Base-by-base conservation (phyloP, 2,797 vertebrate genomes). In the Enteromius anoplus region DNA sequence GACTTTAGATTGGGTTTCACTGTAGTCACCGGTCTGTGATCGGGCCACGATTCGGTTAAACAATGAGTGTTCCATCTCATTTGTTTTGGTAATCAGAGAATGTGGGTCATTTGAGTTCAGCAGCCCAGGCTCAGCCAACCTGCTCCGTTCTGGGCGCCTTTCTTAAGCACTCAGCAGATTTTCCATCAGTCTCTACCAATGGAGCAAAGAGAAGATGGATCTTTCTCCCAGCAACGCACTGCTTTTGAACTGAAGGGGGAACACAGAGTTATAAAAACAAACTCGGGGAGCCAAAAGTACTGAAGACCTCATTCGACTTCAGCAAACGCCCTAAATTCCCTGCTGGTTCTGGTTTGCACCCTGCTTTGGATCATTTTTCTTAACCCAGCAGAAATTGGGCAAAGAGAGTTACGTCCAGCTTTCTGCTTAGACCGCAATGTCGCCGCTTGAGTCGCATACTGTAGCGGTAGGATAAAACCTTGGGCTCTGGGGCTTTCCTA, bases 31-130 rank as follows among this genome's bases (percentile, higher is more conserved):
- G 75, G 55, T 60, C 76, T 85, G 77, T 51, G 88, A 88, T 92
- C 89, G 79, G 72, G 87, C 85, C 82, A 85, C 77, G 79, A 90
- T 87, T 85, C 82, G 26, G 89, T 87, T 87, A 84, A 86, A 90
- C 90, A 89, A 90, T 90, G 91, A 92, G 87, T 85, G 86, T 92
- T 90, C 91, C 88, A 91, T 91, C 91, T 89, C 80, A 89, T 93
- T 92, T 89, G 88, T 95, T 93, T 94, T 89, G 92, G 89, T 90
- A 89, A 92, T 90, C 87, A 89, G 89, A 93, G 91, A 96, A 94
- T 89, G 88, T 92, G 92, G 95, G 95, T 96, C 96, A 96, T 93
- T 93, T 92, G 90, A 93, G 93, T 93, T 92, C 91, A 95, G 90
- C 86, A 85, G 89, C 88, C 87, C 85, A 81, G 85, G 90, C 85